Base-by-base conservation (phyloP, 2,113 vertebrate genomes). In the Mixornis gularis region DNA sequence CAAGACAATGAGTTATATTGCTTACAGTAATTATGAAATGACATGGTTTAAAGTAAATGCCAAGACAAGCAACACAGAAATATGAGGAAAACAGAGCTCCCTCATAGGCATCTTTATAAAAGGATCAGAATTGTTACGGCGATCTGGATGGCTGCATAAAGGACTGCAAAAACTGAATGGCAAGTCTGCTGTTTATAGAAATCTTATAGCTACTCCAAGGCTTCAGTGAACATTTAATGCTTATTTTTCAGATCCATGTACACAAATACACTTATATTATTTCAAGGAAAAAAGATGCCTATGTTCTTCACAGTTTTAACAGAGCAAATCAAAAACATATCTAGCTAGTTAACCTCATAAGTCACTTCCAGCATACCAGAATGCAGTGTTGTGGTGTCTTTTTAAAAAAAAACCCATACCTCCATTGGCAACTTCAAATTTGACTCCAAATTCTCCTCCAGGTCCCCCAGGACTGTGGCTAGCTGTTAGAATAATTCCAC, bases 361-460 rank as follows among this genome's bases (percentile, higher is more conserved):
- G 41, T 3, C 65, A 44, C 59, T 77, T 90, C 38, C 56, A 74
- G 43, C 38, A 58, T 7, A 63, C 10, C 5, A 7, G 79, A 29
- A 85, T 66, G 22, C 51, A 83, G 43, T 15, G 29, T 29, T 44
- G 17, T 10, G 38, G 41, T 5, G 3, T 10, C 41, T 71, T 44
- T 84, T 15, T 32, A 8, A 13, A 6, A 41, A 80, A 79, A 82
- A 74, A 55, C 56, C 17, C 24, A 94, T 97, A 99, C 99, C 99
- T 98, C 99, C 99, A 96, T 99, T 99, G 58, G 99, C 97, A 94
- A 99, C 98, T 85, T 99, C 99, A 95, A 99, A 99, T 96, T 99
- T 99, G 83, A 99, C 97, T 91, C 99, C 99, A 97, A 99, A 99
- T 94, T 99, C 98, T 95, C 99, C 99, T 77, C 97, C 98, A 10